Percentiles rank a stretch among this genome's conserved stretches.
These are phyloP conservation scores for Parapristionchus giblindavisi DNA, from an alignment of 2,888 invertebrate species.

Conservation along the genomic window DNA sequence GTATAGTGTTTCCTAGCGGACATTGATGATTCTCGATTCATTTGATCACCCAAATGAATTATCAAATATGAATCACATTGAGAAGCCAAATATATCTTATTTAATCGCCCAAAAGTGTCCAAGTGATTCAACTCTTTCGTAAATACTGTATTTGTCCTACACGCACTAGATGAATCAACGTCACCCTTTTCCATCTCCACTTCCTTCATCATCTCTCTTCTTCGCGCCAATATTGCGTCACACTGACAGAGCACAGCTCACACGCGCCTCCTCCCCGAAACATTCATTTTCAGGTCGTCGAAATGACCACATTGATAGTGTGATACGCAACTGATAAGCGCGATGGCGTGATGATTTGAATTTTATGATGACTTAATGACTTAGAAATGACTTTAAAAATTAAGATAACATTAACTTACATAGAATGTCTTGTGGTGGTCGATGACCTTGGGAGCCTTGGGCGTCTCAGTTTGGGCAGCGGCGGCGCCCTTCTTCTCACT, in stretches of 20 bases:
- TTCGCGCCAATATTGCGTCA: constrained; percentile 10
- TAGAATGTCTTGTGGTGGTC: constrained; percentile 50
- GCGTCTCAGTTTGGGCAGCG: too few relatives aligned
- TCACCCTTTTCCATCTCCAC: too few relatives aligned
- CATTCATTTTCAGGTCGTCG: not conserved
- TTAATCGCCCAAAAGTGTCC: too few relatives aligned
- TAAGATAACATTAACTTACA: constrained; percentile 36
- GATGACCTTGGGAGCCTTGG: not conserved
- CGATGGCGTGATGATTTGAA: not conserved
- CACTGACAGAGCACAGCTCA: not conserved
- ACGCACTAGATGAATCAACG: too few relatives aligned
- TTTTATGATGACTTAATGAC: not conserved
- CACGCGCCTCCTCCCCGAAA: not conserved
- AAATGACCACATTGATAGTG: not conserved
- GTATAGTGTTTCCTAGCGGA: too few relatives aligned
- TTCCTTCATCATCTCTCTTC: not conserved
- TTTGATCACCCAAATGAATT: too few relatives aligned
- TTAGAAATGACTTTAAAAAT: not conserved
- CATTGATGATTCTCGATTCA: too few relatives aligned
- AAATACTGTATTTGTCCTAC: too few relatives aligned
- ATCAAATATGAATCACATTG: too few relatives aligned
- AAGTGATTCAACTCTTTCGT: too few relatives aligned
- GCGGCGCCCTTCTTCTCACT: too few relatives aligned
- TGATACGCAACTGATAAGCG: not conserved
- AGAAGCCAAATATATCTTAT: too few relatives aligned